phyloP scores from a whole-genome alignment of 2,113 vertebrate species.

The Leucopsar rothschildi region DNA sequence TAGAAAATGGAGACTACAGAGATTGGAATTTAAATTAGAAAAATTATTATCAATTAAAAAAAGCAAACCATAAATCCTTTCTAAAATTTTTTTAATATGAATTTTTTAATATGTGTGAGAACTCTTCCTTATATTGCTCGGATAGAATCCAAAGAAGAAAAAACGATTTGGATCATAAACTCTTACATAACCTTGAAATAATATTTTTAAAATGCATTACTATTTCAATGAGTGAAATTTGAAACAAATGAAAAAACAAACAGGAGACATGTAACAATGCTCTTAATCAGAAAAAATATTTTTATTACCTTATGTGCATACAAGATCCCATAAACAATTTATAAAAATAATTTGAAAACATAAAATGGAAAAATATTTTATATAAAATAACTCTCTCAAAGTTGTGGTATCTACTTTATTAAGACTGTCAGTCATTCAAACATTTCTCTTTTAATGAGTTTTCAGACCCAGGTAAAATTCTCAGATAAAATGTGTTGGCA shows the following conservation, averaged over 20 bases:
- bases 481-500: neutral
- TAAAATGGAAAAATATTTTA: neutral
- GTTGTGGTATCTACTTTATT: neutral
- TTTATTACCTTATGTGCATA: rapidly evolving
- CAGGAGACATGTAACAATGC: neutral
- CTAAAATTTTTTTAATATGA: neutral
- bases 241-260: neutral
- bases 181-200: neutral
- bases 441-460: neutral
- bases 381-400: neutral
- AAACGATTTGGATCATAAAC: neutral
- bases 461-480: neutral
- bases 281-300: neutral
- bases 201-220: neutral
- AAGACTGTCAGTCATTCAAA: neutral
- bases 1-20: neutral
- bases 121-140: neutral
- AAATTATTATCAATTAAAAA: neutral
- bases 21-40: neutral
- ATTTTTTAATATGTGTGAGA: neutral
- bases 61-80: neutral
- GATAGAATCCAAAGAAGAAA: neutral
- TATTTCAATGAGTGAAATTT: neutral
- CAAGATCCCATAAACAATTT: neutral
- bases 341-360: neutral